Evolutionary conservation across 2,888 invertebrate genomes (phyloP), one percentile per base, ranked within the genome.

Genomic region (Chironomus riparius): DNA sequence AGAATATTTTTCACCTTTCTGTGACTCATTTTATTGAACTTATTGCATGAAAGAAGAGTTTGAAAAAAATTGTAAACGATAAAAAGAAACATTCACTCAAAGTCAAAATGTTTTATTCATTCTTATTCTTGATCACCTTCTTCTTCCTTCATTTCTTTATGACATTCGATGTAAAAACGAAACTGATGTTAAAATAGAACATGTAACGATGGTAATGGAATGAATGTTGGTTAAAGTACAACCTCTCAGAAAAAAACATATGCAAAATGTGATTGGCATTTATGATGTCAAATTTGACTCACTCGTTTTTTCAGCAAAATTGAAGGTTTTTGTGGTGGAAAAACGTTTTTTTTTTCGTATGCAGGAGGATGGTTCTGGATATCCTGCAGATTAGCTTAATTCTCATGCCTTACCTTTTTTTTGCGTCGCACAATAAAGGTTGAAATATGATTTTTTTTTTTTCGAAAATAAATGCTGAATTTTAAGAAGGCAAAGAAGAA

Each of bases 41-140:
- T 38, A 38, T 38, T 38, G 38, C 38, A 38, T 38, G 38, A 38
- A 38, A 38, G 38, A 7, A 10, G 10, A 1, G 38, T 4, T 10
- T 2, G 7, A 56, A 15, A 56, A 56, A 15, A 18, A 56, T 18
- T 56, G 56, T 18, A 13, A 38, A 38, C 38, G 38, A 38, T 38
- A 38, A 38, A 38, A 38, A 56, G 56, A 7, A 56, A 18, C 56
- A 56, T 15, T 18, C 15, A 56, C 56, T 50, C 62, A 62, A 62
- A 65, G 65, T 65, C 65, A 65, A 65, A 56, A 65, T 65, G 22
- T 65, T 65, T 24, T 65, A 65, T 65, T 65, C 65, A 65, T 65
- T 24, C 21, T 65, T 50, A 3, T 65, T 65, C 65, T 56, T n/a
- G 56, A 18, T n/a, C 13, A 56, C 3, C 15, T 56, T 56, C 10